Conservation (phyloP, 23 tunicate species). For the Diplosoma virens region DNA sequence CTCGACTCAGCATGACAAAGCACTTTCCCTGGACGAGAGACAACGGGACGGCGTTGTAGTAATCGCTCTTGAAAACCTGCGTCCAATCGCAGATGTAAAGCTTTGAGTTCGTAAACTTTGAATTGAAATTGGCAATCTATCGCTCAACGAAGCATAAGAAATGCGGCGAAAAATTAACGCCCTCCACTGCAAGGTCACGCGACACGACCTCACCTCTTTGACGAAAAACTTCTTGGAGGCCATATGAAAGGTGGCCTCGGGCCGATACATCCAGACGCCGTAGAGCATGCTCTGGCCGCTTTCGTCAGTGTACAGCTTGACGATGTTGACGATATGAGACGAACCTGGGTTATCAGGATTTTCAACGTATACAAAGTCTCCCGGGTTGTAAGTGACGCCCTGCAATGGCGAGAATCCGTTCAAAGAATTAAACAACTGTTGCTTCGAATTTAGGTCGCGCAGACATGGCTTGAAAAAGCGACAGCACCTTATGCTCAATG, state of each 20-base stretch:
- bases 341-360: slow-evolving; percentile 46
- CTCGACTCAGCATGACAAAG: slow-evolving; percentile 71
- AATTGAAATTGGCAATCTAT: too few species aligned
- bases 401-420: background rate
- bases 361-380: slow-evolving; percentile 85
- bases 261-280: slow-evolving; percentile 79
- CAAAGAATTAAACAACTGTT: background rate
- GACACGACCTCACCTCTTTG: slow-evolving; percentile 62
- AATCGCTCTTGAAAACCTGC: slow-evolving; percentile 94
- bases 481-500: slow-evolving; percentile 55
- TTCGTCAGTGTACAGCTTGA: slow-evolving; percentile 77
- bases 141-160: too few species aligned
- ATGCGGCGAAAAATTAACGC: background rate
- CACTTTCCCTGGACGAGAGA: slow-evolving; percentile 71
- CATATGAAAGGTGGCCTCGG: slow-evolving; percentile 62
- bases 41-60: slow-evolving; percentile 72
- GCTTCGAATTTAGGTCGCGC: background rate
- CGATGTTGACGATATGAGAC: slow-evolving; percentile 73
- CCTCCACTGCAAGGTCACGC: background rate
- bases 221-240: slow-evolving; percentile 66
- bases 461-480: background rate
- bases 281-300: slow-evolving; percentile 67
- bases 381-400: slow-evolving; percentile 71
- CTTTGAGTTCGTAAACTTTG: too few species aligned
- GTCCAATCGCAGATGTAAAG: too few species aligned